Conservation (phyloP, 2,888 invertebrate species). For the Drosophila pegasa region DNA sequence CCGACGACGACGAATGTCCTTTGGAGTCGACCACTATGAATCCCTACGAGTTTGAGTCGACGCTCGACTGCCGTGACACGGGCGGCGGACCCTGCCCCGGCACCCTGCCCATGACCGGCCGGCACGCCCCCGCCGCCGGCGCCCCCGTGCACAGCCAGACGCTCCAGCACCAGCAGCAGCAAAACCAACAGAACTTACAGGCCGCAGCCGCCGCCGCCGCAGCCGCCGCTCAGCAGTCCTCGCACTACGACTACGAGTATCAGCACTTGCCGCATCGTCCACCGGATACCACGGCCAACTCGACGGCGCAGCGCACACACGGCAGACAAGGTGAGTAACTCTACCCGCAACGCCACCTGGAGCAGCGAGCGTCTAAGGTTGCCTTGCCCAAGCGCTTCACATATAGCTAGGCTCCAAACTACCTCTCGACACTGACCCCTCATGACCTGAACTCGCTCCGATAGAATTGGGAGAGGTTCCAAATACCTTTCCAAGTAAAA, state of each 20-base stretch:
- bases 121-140: constrained; percentile 46
- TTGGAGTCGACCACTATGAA: constrained; percentile 84
- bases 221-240: constrained; percentile 74
- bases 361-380: too few relatives aligned
- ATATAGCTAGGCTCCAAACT: too few relatives aligned
- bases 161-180: constrained; percentile 81
- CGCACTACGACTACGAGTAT: constrained; percentile 84
- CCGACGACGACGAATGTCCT: constrained; percentile 85
- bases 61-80: constrained; percentile 85
- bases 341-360: not conserved
- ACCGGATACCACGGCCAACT: constrained; percentile 67
- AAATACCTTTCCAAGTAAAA: too few relatives aligned
- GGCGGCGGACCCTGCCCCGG: constrained; percentile 76
- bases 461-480: too few relatives aligned
- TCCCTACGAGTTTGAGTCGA: constrained; percentile 85
- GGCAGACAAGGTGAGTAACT: constrained; percentile 83
- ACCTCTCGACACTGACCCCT: too few relatives aligned
- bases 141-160: constrained; percentile 72
- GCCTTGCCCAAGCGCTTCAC: too few relatives aligned
- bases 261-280: constrained; percentile 83
- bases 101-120: constrained; percentile 69
- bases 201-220: constrained; percentile 63
- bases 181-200: constrained; percentile 82
- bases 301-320: constrained; percentile 82
- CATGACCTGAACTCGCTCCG: too few relatives aligned